These are phyloP conservation scores for Propithecus deckenii DNA, from an alignment of 2,797 vertebrate species.

Conservation along the genomic window DNA sequence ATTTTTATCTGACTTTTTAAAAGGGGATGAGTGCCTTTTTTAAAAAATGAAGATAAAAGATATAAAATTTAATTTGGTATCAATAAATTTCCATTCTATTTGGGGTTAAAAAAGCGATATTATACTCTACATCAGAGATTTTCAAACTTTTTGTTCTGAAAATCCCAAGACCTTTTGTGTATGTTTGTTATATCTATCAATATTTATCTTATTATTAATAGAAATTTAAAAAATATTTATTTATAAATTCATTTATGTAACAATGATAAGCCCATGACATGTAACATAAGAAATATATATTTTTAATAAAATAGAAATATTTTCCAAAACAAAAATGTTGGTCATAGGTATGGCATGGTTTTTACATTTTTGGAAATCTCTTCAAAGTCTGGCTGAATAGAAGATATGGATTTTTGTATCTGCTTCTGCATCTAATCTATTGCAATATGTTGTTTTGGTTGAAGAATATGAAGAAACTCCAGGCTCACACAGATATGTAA, in stretches of 20 bases:
- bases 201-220: not conserved
- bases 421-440: not conserved
- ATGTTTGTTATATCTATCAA: not conserved
- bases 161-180: not conserved
- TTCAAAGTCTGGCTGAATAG: not conserved
- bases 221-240: not conserved
- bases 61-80: not conserved
- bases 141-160: not conserved
- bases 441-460: not conserved
- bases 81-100: not conserved
- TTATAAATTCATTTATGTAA: not conserved
- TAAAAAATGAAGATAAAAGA: not conserved
- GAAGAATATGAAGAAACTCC: not conserved
- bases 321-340: not conserved
- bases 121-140: not conserved
- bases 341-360: not conserved
- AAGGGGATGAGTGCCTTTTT: not conserved
- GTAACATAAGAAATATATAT: not conserved
- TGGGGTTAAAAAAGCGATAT: not conserved
- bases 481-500: not conserved
- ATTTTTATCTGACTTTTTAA: not conserved
- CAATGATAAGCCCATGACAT: not conserved
- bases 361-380: not conserved
- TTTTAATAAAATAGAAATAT: slow-evolving; percentile 23
- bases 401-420: not conserved